These are phyloP conservation scores for Polydrusus tereticollis DNA, from an alignment of 2,888 invertebrate genomes.

Conservation along the genomic window DNA sequence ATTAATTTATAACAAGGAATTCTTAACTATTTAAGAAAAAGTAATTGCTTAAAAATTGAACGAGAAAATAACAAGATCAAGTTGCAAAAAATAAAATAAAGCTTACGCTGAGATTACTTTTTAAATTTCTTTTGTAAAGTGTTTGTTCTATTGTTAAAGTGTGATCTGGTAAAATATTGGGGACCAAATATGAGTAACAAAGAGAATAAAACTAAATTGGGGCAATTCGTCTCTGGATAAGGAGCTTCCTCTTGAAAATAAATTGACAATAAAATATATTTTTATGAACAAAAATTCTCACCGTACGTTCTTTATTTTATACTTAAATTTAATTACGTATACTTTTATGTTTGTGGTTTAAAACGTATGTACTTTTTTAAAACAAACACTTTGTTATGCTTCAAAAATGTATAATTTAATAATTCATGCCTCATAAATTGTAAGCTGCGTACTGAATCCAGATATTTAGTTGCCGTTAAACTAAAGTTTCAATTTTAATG, in stretches of 20 bases:
- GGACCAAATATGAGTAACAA: not conserved
- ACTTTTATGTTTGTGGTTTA: not conserved
- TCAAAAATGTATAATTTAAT: too few relatives aligned
- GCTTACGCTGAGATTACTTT: too few relatives aligned
- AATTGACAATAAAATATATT: slow-evolving; percentile 1
- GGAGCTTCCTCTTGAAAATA: not conserved
- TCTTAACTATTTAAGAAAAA: too few relatives aligned
- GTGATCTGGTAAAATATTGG: not conserved
- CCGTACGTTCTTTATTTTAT: not conserved
- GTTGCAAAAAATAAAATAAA: too few relatives aligned
- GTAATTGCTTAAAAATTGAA: too few relatives aligned
- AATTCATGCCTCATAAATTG: too few relatives aligned
- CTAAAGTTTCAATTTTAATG: too few relatives aligned
- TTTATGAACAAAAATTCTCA: not conserved
- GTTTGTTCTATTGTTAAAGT: not conserved
- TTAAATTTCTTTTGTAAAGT: not conserved
- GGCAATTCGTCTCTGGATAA: not conserved
- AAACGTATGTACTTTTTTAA: not conserved
- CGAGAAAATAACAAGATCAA: too few relatives aligned
- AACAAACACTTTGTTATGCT: not conserved
- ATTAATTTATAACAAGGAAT: too few relatives aligned
- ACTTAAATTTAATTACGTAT: not conserved
- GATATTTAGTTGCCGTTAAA: too few relatives aligned
- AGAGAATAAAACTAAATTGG: slow-evolving; percentile 1
- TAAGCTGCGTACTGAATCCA: too few relatives aligned